Evolutionary conservation across 2,888 invertebrate species (phyloP).

Genomic region (Eurytoma adleriae): DNA sequence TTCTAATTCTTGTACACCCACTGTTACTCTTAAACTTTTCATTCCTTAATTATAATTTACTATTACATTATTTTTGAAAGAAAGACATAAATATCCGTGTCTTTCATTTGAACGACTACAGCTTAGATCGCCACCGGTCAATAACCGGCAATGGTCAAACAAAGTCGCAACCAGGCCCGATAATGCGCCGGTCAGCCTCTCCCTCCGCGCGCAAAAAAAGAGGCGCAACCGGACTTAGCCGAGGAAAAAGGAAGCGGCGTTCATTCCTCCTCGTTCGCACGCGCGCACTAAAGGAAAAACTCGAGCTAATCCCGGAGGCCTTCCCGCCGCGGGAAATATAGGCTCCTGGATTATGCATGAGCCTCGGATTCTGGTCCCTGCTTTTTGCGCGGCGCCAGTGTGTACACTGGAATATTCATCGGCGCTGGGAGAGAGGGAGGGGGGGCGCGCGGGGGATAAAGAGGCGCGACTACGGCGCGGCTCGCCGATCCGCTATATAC

Average conservation of each 20-base stretch:
- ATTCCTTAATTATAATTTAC: no score
- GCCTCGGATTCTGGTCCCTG: slow-evolving; percentile 41
- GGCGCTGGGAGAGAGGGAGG: background rate
- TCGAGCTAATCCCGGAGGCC: slow-evolving; percentile 43
- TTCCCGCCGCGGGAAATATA: slow-evolving; percentile 57
- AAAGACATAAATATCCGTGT: no score
- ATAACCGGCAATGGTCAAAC: no score
- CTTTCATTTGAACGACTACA: no score
- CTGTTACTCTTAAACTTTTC: no score
- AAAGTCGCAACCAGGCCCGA: no score
- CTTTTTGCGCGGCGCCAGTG: background rate
- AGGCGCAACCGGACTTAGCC: no score
- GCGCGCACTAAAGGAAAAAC: background rate
- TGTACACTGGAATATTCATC: background rate
- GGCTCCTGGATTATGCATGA: slow-evolving; percentile 65
- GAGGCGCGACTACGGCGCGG: background rate
- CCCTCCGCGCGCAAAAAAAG: no score
- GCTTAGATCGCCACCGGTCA: no score
- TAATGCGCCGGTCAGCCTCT: no score
- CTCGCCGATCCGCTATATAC: background rate
- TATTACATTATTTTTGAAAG: no score
- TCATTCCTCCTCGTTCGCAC: slow-evolving; percentile 21
- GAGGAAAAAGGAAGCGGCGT: background rate
- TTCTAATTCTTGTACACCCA: no score
- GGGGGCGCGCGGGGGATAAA: background rate